Evolutionary conservation across 2,113 vertebrate genomes (phyloP), one percentile per base, ranked within the genome.

Genomic region (Ardeotis arabs): DNA sequence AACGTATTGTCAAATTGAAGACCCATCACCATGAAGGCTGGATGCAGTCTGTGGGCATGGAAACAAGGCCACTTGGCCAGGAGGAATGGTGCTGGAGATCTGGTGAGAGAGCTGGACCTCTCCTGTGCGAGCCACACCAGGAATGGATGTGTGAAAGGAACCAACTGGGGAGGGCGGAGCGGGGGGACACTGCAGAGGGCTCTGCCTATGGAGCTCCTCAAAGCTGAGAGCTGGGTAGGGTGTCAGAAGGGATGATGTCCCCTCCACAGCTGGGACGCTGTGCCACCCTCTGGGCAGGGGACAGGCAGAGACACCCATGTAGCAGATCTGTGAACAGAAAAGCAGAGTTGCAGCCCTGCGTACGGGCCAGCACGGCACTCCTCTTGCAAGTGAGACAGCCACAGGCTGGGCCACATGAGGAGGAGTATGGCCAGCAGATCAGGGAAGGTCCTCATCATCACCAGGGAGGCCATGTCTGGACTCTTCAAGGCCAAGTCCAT

Each of bases 131-230:
- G 39, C 14, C 24, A 16, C 49, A 39, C 28, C 10, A 35, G 28
- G 18, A 74, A 16, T 8, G 11, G 50, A n/a, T 17, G 17, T 5
- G 4, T 18, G 23, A 69, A 31, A 23, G 10, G 33, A 73, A 68
- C 64, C 8, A 12, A 2, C 8, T 6, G 12, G 3, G 5, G 21
- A 28, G 25, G 31, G 31, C 5, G 7, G 15, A 4, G 2, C 8
- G 10, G 12, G 18, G 11, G 3, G 41, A 41, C 21, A 15, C 14
- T 31, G 9, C 0, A 5, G 44, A 66, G 31, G 56, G 9, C 22
- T 70, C 52, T 55, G 64, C 35, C 7, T 4, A 6, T 12, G 63
- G 47, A 67, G 27, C 15, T 22, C 33, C 63, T 80, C 53, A 29
- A 18, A 69, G 25, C 68, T 37, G 35, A 81, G 49, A 45, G 35